Conservation (phyloP, 2,113 vertebrate species). For the Orcinus orca region DNA sequence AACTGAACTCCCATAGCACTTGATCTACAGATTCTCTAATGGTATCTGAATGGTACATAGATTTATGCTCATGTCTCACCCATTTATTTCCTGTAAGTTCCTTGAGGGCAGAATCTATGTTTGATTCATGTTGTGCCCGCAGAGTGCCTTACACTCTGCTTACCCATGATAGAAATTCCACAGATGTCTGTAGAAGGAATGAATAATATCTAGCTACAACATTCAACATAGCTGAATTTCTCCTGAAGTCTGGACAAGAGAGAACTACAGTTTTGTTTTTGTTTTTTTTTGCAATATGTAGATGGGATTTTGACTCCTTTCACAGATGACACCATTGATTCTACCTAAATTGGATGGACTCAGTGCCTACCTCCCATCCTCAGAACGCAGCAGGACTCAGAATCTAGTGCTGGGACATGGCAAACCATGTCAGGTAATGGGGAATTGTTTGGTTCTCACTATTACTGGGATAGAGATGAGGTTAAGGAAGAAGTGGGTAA, state of each 20-base stretch:
- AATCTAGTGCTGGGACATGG: background rate
- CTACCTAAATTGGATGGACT: background rate
- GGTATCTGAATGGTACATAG: background rate
- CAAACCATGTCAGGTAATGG: background rate
- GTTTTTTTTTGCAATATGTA: background rate
- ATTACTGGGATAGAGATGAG: background rate
- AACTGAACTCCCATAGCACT: background rate
- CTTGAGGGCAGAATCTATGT: background rate
- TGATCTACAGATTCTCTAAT: background rate
- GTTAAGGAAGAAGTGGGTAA: background rate
- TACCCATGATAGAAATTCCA: background rate
- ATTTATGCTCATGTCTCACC: background rate
- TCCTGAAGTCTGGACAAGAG: background rate
- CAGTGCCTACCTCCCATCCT: background rate
- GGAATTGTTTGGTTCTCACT: background rate
- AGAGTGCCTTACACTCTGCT: background rate
- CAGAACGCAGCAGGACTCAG: background rate
- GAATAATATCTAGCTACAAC: background rate
- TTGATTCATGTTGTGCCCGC: background rate
- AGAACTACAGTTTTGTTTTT: background rate
- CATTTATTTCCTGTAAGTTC: background rate
- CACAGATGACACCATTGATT: background rate
- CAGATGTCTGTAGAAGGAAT: background rate
- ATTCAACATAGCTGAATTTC: constrained; percentile 3
- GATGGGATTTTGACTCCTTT: background rate